Evolutionary conservation across 2,888 invertebrate species (phyloP).

Genomic region (Pharmacophagus antenor): DNA sequence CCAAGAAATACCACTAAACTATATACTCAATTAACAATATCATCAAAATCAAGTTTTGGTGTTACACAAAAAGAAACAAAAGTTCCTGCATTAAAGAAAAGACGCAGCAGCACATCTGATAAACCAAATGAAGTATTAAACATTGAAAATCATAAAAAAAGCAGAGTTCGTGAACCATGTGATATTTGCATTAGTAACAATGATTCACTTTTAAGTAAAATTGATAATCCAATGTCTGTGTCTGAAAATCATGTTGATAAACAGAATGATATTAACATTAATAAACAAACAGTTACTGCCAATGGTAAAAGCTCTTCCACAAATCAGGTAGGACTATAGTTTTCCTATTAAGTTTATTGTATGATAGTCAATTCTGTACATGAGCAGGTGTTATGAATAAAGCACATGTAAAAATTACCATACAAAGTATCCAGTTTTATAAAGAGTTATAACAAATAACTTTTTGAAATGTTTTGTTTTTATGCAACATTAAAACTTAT

Average conservation of each 20-base stretch:
- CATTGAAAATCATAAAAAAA: slow-evolving; percentile 62
- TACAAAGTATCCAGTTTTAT: background rate
- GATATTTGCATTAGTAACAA: slow-evolving; percentile 66
- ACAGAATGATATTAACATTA: slow-evolving; percentile 57
- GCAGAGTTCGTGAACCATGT: slow-evolving; percentile 61
- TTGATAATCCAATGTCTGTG: slow-evolving; percentile 51
- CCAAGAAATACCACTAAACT: slow-evolving; percentile 69
- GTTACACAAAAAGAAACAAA: slow-evolving; percentile 63
- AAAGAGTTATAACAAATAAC: too few relatives aligned
- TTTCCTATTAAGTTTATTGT: slow-evolving; percentile 13
- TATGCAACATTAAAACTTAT: background rate
- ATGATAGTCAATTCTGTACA: background rate
- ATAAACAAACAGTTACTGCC: slow-evolving; percentile 49
- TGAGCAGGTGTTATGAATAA: background rate
- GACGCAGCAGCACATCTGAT: slow-evolving; percentile 73
- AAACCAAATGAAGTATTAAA: slow-evolving; percentile 67
- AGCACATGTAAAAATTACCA: too few relatives aligned
- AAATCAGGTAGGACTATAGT: slow-evolving; percentile 49
- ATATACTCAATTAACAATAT: slow-evolving; percentile 73
- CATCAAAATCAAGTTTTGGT: slow-evolving; percentile 59
- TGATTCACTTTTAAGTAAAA: slow-evolving; percentile 52
- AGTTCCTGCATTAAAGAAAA: slow-evolving; percentile 66
- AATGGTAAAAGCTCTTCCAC: slow-evolving; percentile 62
- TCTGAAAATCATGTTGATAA: slow-evolving; percentile 66
- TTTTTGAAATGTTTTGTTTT: background rate